phyloP scores from a whole-genome alignment of 2,888 invertebrate species.

The Xanthostigma xanthostigma region DNA sequence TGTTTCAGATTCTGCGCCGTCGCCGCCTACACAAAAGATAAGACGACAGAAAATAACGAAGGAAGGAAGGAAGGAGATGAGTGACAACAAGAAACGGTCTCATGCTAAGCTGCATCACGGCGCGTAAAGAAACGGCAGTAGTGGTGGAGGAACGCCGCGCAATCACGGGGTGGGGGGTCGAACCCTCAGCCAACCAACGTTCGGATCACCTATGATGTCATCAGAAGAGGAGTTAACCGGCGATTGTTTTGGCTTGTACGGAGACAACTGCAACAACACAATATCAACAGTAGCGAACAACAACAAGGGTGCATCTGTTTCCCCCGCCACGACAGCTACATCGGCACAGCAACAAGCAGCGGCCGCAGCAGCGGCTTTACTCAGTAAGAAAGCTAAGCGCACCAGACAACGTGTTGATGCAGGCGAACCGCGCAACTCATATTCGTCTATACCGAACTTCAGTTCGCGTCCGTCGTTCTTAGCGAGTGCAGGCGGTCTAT shows the following conservation, averaged over 20 bases:
- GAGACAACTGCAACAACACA: constrained; percentile 45
- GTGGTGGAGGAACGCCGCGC: constrained; percentile 16
- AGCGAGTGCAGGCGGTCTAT: constrained; percentile 55
- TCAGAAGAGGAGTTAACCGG: constrained; percentile 82
- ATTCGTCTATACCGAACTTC: constrained; percentile 65
- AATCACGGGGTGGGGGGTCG: constrained; percentile 43
- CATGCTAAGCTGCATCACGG: no score
- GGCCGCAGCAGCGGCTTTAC: constrained; percentile 35
- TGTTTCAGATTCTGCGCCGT: no score
- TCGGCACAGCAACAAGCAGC: constrained; percentile 37
- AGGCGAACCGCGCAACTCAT: constrained; percentile 88
- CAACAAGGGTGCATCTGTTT: no score
- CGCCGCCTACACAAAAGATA: no score
- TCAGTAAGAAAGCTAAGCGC: constrained; percentile 77
- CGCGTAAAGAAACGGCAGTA: no score
- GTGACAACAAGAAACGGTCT: no score
- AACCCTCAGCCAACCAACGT: constrained; percentile 68
- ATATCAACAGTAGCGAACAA: no score
- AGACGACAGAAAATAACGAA: no score
- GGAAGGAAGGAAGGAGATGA: no score
- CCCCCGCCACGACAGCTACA: constrained; percentile 17
- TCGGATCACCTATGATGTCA: constrained; percentile 84
- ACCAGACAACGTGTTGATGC: constrained; percentile 93
- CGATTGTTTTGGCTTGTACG: constrained; percentile 79
- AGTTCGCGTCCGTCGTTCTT: constrained; percentile 69